Base-by-base conservation (phyloP, 2,113 vertebrate species). In the Myocastor coypus region DNA sequence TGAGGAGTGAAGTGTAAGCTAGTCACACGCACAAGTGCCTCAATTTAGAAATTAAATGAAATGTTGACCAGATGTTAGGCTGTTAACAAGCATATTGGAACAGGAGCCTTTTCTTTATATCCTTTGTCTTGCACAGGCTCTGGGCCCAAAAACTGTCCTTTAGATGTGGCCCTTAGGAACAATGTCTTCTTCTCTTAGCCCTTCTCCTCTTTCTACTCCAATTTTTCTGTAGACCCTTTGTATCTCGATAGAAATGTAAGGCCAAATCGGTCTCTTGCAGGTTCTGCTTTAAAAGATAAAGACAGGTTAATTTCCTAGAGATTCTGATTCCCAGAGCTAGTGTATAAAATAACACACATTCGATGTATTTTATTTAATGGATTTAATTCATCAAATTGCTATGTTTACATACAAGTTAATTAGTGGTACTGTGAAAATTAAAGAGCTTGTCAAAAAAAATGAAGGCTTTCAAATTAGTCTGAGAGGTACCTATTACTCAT, bases 401-500 rank as follows among this genome's bases (percentile, higher is more conserved):
- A 55, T 91, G 97, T 97, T 97, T 97, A 94, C 94, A 92, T 92
- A 97, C 97, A 96, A 87, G 81, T 64, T 96, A 97, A 96, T 97
- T 97, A 93, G 96, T 93, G 91, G 37, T 40, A 88, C 55, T 91
- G 96, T 91, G 73, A 69, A 97, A 97, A 97, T 96, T 92, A 97
- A 97, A n/a, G 71, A 95, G 92, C 71, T 87, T 97, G 94, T 97
- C 92, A 91, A 94, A 97, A 97, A 92, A 97, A 95, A 94, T 78
- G 75, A 97, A 97, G 63, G 92, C 94, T 97, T 77, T 93, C 84
- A 88, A 73, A 83, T 95, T 96, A 95, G 92, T 95, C 73, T 97
- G 97, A 97, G 94, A 97, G 96, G 92, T 95, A 94, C 61, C 89
- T 12, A 14, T 93, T 11, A 37, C 92, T 97, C 90, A 91, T 40